Evolutionary conservation across 2,113 vertebrate genomes (phyloP).

Genomic region (Colius striatus): DNA sequence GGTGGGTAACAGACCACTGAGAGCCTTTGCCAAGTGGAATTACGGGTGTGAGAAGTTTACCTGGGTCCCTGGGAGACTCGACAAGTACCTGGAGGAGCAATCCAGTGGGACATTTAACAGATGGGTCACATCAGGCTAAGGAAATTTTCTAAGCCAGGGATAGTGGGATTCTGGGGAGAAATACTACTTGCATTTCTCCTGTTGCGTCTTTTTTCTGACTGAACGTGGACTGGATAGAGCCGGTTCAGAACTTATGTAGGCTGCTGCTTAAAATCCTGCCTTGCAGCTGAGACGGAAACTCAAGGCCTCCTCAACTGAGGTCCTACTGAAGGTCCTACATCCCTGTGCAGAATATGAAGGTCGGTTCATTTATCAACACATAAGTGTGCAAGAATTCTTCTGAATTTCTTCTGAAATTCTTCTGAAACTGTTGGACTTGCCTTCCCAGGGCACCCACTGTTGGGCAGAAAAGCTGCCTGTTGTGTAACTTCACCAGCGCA

Average conservation of each 20-base stretch:
- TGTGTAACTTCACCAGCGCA: not conserved
- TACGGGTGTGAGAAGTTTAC: not conserved
- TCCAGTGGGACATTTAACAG: not conserved
- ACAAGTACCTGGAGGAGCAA: not conserved
- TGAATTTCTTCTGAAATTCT: not conserved
- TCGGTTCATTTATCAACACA: not conserved
- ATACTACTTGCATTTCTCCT: not conserved
- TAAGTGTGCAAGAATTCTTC: not conserved
- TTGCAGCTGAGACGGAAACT: not conserved
- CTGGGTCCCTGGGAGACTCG: not conserved
- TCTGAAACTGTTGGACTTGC: not conserved
- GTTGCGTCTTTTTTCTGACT: not conserved
- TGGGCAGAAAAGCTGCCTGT: not conserved
- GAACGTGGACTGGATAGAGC: not conserved
- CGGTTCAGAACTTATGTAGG: rapidly evolving
- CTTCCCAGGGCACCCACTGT: not conserved
- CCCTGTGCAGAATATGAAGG: not conserved
- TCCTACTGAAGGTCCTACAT: not conserved
- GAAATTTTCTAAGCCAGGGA: not conserved
- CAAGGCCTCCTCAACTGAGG: not conserved
- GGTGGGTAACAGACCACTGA: not conserved
- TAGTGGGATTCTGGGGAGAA: not conserved
- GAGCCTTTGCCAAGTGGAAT: not conserved
- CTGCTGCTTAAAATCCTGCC: not conserved
- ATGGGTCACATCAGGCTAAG: not conserved